These are phyloP conservation scores for Cantharis rustica DNA, from an alignment of 2,888 invertebrate species.

Conservation along the genomic window DNA sequence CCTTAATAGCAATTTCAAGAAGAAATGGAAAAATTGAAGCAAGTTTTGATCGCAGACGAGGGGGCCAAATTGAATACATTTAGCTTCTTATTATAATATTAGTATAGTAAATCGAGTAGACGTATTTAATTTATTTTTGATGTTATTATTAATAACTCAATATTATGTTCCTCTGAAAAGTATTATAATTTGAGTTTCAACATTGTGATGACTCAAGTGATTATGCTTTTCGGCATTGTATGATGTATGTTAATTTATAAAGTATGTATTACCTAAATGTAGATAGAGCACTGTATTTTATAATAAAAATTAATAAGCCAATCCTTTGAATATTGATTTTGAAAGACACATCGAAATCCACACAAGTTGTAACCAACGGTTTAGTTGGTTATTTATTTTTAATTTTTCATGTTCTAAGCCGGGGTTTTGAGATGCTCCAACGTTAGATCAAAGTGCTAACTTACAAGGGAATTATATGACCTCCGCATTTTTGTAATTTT, in stretches of 20 bases:
- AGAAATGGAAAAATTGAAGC: constrained; percentile 55
- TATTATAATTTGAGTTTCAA: not conserved
- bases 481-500: too few species aligned
- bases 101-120: not conserved
- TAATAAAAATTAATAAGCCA: not conserved
- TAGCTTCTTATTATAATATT: not conserved
- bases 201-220: not conserved
- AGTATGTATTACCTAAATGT: not conserved
- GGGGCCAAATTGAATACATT: constrained; percentile 55
- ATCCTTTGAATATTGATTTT: too few species aligned
- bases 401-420: too few species aligned
- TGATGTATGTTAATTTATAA: not conserved
- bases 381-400: too few species aligned
- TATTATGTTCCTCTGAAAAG: not conserved
- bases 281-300: not conserved
- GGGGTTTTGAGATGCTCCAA: too few species aligned
- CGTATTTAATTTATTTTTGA: not conserved
- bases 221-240: not conserved
- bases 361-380: too few species aligned
- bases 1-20: constrained; percentile 62
- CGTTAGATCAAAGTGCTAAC: too few species aligned
- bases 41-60: constrained; percentile 56
- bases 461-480: too few species aligned
- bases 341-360: too few species aligned
- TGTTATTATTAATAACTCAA: not conserved